These are phyloP conservation scores for Athetis lepigone DNA, from an alignment of 2,888 invertebrate genomes.

Conservation along the genomic window DNA sequence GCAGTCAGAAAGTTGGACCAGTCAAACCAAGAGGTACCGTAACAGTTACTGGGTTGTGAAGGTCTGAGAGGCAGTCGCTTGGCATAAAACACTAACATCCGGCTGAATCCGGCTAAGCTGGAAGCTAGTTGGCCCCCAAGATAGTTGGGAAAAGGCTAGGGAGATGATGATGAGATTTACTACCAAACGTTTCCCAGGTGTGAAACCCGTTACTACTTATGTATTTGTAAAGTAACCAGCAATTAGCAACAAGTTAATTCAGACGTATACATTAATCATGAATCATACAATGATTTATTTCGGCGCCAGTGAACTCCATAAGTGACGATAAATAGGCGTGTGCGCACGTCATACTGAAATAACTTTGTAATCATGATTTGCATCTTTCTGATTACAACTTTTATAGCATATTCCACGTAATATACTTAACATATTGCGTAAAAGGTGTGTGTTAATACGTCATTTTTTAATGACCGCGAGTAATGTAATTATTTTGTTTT, in stretches of 20 bases:
- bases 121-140: too few species aligned
- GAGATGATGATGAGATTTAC: too few species aligned
- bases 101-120: too few species aligned
- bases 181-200: neutral
- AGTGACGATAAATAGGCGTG: constrained; percentile 44
- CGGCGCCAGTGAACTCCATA: constrained; percentile 8
- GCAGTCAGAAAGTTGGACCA: too few species aligned
- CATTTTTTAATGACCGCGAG: neutral
- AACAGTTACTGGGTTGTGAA: too few species aligned
- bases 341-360: constrained; percentile 32
- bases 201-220: neutral
- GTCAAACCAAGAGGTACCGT: too few species aligned
- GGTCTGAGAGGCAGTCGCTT: too few species aligned
- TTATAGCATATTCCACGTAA: constrained; percentile 13
- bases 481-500: neutral
- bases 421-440: neutral
- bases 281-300: constrained; percentile 11
- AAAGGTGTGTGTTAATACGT: constrained; percentile 1
- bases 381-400: constrained; percentile 14
- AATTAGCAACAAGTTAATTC: constrained; percentile 15
- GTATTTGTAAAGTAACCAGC: neutral
- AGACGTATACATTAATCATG: constrained; percentile 11
- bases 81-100: too few species aligned
- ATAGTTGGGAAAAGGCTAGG: too few species aligned
- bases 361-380: constrained; percentile 31